Conservation (phyloP, 2,797 vertebrate species). For the Pantherophis vulpinus region DNA sequence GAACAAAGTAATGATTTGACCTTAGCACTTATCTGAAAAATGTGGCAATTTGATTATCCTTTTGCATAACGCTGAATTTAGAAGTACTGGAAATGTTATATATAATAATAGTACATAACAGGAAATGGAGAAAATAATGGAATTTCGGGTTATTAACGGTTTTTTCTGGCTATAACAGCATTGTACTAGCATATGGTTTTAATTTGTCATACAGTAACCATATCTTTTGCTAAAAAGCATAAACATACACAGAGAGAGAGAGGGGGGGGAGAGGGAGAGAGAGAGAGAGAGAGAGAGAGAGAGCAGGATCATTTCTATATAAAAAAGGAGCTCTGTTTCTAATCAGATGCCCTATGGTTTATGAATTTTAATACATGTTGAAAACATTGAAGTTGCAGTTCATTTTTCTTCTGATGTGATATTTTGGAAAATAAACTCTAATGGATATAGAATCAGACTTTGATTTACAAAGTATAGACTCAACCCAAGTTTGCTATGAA, state of each 20-base stretch:
- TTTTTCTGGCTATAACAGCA: not conserved
- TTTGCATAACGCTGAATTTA: conserved; percentile 24
- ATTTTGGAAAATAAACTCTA: not conserved
- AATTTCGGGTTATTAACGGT: not conserved
- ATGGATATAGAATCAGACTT: not conserved
- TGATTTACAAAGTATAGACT: not conserved
- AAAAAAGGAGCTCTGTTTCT: not conserved
- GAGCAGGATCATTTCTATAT: not conserved
- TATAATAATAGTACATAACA: conserved; percentile 13
- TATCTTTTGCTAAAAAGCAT: conserved; percentile 16
- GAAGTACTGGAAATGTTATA: not conserved
- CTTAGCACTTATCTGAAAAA: conserved; percentile 32
- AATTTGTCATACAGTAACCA: conserved; percentile 13
- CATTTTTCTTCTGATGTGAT: not conserved
- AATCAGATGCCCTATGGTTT: not conserved
- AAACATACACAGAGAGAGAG: not conserved
- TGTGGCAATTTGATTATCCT: conserved; percentile 28
- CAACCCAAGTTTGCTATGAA: not conserved
- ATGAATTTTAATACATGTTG: not conserved
- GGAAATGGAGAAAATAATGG: not conserved
- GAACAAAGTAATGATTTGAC: conserved; percentile 23
- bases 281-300: too few relatives aligned
- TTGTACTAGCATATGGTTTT: conserved; percentile 24
- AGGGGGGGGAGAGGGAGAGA: too few relatives aligned
- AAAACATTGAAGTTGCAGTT: not conserved